Conservation (phyloP, 2,113 vertebrate genomes). For the Todiramphus chloris region DNA sequence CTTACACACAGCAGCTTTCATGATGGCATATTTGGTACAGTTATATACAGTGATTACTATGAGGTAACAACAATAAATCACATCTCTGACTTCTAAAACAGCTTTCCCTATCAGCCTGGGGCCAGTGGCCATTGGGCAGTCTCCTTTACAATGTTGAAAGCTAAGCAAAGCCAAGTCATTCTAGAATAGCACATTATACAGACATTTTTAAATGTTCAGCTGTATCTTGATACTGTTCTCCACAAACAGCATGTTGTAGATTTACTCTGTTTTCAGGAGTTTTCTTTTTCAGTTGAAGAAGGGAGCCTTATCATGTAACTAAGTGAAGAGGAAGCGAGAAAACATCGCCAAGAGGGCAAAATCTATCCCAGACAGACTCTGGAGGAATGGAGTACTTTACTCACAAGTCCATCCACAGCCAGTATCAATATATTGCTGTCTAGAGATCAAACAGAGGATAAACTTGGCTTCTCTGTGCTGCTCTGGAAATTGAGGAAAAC, state of each 20-base stretch:
- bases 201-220: background rate
- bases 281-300: background rate
- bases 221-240: too few species aligned
- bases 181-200: background rate
- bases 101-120: background rate
- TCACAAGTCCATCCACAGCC: background rate
- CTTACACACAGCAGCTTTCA: background rate
- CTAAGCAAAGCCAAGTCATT: background rate
- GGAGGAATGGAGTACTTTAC: background rate
- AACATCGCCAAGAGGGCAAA: background rate
- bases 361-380: background rate
- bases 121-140: background rate
- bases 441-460: background rate
- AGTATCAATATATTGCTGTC: background rate
- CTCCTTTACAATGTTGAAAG: background rate
- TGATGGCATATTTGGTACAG: background rate
- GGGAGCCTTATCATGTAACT: background rate
- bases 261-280: background rate
- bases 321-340: background rate
- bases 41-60: background rate
- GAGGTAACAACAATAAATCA: background rate
- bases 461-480: background rate
- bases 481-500: background rate
- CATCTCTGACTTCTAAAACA: background rate
- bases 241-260: background rate